Evolutionary conservation across 2,113 vertebrate species (phyloP).

Genomic region (Aplodontia rufa): DNA sequence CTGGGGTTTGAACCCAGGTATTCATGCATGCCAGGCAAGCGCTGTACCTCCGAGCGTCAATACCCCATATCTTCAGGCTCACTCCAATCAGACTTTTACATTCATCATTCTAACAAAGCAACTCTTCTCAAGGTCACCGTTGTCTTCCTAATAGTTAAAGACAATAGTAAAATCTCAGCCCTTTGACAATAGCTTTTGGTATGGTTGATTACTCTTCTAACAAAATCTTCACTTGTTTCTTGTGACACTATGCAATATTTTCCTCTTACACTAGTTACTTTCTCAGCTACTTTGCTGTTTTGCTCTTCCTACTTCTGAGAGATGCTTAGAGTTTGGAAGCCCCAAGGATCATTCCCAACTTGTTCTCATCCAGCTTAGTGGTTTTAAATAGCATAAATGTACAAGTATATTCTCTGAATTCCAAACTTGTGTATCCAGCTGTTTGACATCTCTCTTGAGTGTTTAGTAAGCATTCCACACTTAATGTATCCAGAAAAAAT

Average conservation of each 20-base stretch:
- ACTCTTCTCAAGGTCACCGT: background rate
- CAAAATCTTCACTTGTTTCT: background rate
- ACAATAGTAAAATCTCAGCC: background rate
- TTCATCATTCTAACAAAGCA: background rate
- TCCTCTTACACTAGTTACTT: background rate
- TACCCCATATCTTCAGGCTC: too few species aligned
- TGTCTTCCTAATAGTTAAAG: conserved; percentile 16
- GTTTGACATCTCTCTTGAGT: background rate
- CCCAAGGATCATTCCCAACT: conserved; percentile 10
- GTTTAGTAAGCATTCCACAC: background rate
- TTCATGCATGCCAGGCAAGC: too few species aligned
- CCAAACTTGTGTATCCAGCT: background rate
- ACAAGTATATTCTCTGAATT: conserved; percentile 30
- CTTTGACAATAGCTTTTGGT: background rate
- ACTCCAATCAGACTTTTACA: background rate
- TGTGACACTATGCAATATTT: background rate
- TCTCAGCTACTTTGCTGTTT: background rate
- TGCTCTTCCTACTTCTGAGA: conserved; percentile 13
- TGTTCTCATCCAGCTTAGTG: conserved; percentile 15
- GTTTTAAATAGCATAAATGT: conserved; percentile 49
- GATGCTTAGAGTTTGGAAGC: background rate
- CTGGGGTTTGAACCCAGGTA: too few species aligned
- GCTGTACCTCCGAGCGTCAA: too few species aligned
- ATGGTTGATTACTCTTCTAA: background rate
- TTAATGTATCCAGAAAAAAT: background rate